Percentiles rank a stretch among this genome's conserved stretches.
These are phyloP conservation scores for Luffia ferchaultella DNA, from an alignment of 2,888 invertebrate species.

Conservation along the genomic window DNA sequence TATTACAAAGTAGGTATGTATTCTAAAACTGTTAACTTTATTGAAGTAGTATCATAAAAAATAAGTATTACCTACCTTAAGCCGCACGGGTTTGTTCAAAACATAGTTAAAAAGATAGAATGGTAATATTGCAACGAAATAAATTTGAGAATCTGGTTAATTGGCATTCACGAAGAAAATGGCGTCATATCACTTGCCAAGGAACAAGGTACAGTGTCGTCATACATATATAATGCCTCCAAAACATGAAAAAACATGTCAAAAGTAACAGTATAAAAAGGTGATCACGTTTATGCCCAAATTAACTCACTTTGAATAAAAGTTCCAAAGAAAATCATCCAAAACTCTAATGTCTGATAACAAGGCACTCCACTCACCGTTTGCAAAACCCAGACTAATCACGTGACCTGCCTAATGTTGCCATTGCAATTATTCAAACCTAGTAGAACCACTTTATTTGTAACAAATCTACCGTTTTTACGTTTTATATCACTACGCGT, in stretches of 20 bases:
- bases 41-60: too few species aligned
- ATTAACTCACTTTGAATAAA: constrained; percentile 62
- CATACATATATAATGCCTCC: constrained; percentile 46
- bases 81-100: too few species aligned
- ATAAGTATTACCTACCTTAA: too few species aligned
- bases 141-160: constrained; percentile 54
- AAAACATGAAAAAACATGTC: constrained; percentile 16
- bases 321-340: constrained; percentile 66
- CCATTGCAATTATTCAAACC: too few species aligned
- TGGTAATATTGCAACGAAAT: constrained; percentile 24
- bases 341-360: constrained; percentile 64
- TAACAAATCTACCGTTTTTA: too few species aligned
- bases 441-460: too few species aligned
- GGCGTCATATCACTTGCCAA: constrained; percentile 67
- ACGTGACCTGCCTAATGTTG: constrained; percentile 23
- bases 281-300: constrained; percentile 34
- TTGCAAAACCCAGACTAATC: constrained; percentile 59
- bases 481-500: too few species aligned
- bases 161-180: constrained; percentile 68
- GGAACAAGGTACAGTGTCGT: constrained; percentile 64
- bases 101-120: too few species aligned
- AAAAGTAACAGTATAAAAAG: constrained; percentile 30
- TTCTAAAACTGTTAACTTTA: too few species aligned
- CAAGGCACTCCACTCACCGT: constrained; percentile 68
- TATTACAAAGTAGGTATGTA: too few species aligned